Base-by-base conservation (phyloP, 1,140 invertebrate genomes). In the Zaprionus tsacasi region DNA sequence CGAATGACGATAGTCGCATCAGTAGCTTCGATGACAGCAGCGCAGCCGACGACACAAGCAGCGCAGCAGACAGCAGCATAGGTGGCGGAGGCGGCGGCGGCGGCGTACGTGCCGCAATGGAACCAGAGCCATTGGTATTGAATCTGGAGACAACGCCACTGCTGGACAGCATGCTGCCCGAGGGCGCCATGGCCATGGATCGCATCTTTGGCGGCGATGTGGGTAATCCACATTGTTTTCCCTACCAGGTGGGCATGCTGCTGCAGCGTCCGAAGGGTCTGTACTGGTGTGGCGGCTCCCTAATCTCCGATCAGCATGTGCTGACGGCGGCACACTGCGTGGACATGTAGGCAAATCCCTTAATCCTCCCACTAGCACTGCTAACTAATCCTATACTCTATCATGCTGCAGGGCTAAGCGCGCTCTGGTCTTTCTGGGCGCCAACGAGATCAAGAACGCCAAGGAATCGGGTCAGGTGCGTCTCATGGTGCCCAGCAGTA, bases 291-390 rank as follows among this genome's bases (percentile, higher is more conserved):
- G 95, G 95, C 17, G 94, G 94, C 2, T 94, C 94, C 3, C 91
- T 95, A 36, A 94, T 95, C 78, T 94, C 93, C 55, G 76, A 90
- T 30, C 91, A 92, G 76, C 94, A 93, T 82, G 93, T 95, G 8
- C 70, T 95, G 17, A 95, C 94, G 3, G 95, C 95, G 1, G 94
- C 94, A 13, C 95, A 95, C 81, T 95, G 95, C 81, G 88, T 92
- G 30, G 91, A 92, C 48, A 90, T 90, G 86, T 90, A 79, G 30
- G 83, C 43, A 54, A 25, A 21, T 45, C 4, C 27, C 1, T 8
- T 7, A 12, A 17, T 30, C 30, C 40, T 21, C 40, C 7, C n/a
- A 4, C 4, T 11, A 52, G 17, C 4, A 52, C n/a, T 25, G 6
- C 0, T 30, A 6, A 15, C 25, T 55, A 35, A 48, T 61, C n/a